Evolutionary conservation across 1,140 invertebrate genomes (phyloP), one percentile per base, ranked within the genome.

Genomic region (Ceratosolen solmsi): DNA sequence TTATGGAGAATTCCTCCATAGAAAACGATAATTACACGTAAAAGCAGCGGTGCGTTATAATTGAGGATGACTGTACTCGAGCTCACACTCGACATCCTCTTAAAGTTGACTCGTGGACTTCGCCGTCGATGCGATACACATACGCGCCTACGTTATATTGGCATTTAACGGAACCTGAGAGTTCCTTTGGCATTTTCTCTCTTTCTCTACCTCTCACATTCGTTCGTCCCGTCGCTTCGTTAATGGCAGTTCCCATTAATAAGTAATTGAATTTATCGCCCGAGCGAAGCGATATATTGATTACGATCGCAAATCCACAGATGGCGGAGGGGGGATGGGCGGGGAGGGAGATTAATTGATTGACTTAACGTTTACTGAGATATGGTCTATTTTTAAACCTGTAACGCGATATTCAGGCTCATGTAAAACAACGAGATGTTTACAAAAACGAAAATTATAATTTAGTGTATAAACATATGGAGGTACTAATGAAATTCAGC

Each of bases 231-330:
- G 68, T 60, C 60, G 46, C 60, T 76, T 70, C 68, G 60, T 75
- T 71, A 87, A 83, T 82, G 68, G 75, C 54, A 82, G 56, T 27
- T 70, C 74, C 81, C 74, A 82, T 82, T 78, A 82, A 86, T 89
- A 88, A 88, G 88, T 89, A 89, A 89, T 89, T 87, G 86, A 84
- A 86, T 88, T 83, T 85, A 86, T 85, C 81, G 75, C n/a, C 51
- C 51, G 63, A 72, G 81, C 33, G 63, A 68, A 70, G 30, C 30
- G 63, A 70, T 76, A 65, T 75, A 82, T 71, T n/a, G 79, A 81
- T 81, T 75, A 58, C 72, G 9, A 80, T 80, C 78, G 60, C 75
- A 51, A 54, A 75, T 11, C 51, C 33, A 74, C 41, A 46, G 30
- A 2, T 7, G 9, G 60, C 60, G 73, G 9, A 79, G 58, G 72